A percentile compares a stretch with the other conserved stretches of the same genome.
These are phyloP conservation scores for Drosophila pseudoananassae DNA, from an alignment of 1,140 invertebrate species.

Conservation along the genomic window DNA sequence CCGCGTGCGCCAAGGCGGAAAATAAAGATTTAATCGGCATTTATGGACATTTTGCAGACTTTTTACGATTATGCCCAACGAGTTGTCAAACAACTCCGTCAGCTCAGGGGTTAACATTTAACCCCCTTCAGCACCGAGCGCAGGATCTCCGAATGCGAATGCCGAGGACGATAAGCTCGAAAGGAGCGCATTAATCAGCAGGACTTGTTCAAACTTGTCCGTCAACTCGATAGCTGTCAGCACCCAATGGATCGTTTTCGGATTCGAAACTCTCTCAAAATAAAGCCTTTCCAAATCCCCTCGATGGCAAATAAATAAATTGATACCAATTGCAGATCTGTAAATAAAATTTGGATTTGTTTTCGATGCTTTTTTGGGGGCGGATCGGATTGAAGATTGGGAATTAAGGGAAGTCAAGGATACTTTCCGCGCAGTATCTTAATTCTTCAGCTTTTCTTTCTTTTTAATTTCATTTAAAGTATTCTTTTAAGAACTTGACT, in stretches of 20 bases:
- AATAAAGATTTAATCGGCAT: constrained; percentile 80
- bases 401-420: neutral
- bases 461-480: no score
- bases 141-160: neutral
- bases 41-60: constrained; percentile 52
- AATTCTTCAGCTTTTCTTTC: no score
- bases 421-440: neutral
- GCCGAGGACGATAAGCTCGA: constrained; percentile 7
- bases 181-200: constrained; percentile 40
- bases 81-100: constrained; percentile 44
- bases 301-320: neutral
- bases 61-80: constrained; percentile 62
- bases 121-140: neutral
- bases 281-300: neutral
- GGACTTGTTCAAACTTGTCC: constrained; percentile 41
- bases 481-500: no score
- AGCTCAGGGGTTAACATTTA: constrained; percentile 1
- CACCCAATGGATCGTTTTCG: constrained; percentile 1
- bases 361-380: neutral
- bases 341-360: neutral
- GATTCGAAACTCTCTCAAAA: neutral
- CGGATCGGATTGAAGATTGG: no score
- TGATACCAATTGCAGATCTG: neutral
- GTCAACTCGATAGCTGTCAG: constrained; percentile 36
- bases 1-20: constrained; percentile 66